Base-by-base conservation (phyloP, 2,888 invertebrate species). In the Nasonovia ribisnigri region DNA sequence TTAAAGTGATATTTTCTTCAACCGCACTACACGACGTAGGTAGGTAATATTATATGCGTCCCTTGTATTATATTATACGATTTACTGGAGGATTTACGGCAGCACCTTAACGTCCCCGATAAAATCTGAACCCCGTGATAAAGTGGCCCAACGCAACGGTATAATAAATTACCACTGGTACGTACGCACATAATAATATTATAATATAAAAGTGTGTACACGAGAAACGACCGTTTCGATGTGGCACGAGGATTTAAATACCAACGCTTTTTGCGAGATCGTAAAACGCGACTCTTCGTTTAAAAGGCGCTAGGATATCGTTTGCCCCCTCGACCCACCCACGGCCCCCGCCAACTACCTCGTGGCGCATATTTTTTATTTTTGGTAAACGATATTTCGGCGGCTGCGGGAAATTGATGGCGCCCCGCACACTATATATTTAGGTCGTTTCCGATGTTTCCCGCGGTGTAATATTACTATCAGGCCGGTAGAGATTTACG, bases 381-480 rank as follows among this genome's bases (percentile, higher is more conserved):
- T 36, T 77, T 36, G 77, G 77, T 77, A 77, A 77, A 77, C 77
- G 77, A 77, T 77, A 36, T 77, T 77, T 20, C 77, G 77, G 77
- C 36, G 36, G 77, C 77, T 36, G 36, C 29, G 11, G 43, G 26
- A 84, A 84, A 42, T 43, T 29, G 26, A 42, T 43, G 43, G 43
- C 29, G 29, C 5, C 43, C 11, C 42, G n/a, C n/a, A n/a, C n/a
- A n/a, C n/a, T 3, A 0, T 10, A 26, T 26, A 43, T 42, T 36
- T 43, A 43, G 84, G 43, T 84, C 84, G 43, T 43, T 43, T 84
- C 84, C 84, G 43, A 13, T 84, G 84, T 84, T 43, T 13, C 43
- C 20, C 43, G 43, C 43, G 43, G 43, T 43, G 36, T 84, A 84
- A 43, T 26, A 26, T 84, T 84, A 84, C 42, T 43, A 29, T 84